Percentiles rank a stretch among this genome's conserved stretches.
Evolutionary conservation across 2,113 vertebrate species (phyloP).

Genomic region (Eleginops maclovinus): DNA sequence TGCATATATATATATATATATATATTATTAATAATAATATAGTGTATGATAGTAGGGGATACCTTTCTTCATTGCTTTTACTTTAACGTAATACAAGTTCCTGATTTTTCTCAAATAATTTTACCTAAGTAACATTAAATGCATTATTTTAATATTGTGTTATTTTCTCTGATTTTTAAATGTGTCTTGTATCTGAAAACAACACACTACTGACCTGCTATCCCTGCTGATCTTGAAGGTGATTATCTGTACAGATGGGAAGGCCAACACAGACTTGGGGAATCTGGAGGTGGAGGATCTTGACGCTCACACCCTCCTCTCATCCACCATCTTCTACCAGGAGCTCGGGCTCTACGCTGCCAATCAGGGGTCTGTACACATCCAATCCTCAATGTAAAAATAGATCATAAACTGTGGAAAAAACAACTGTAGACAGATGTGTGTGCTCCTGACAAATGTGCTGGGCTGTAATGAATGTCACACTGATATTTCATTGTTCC

Average conservation of each 20-base stretch:
- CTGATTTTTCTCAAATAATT: no score
- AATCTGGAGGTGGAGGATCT: slow-evolving; percentile 79
- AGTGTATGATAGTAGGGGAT: no score
- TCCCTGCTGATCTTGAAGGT: slow-evolving; percentile 76
- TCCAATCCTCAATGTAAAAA: background rate
- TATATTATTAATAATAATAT: no score
- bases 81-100: no score
- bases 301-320: slow-evolving; percentile 67
- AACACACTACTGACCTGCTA: slow-evolving; percentile 20
- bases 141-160: no score
- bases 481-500: slow-evolving; percentile 28
- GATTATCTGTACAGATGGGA: slow-evolving; percentile 85
- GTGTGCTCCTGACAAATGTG: no score
- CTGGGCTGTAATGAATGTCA: slow-evolving; percentile 23
- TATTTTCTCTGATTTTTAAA: no score
- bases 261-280: slow-evolving; percentile 83
- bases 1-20: no score
- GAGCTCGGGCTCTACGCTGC: slow-evolving; percentile 80
- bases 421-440: no score
- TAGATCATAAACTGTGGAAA: background rate
- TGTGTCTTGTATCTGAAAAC: background rate
- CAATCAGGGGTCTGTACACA: slow-evolving; percentile 71
- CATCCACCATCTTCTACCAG: slow-evolving; percentile 84
- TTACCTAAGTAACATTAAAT: no score
- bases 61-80: no score